Base-by-base conservation (phyloP, 2,797 vertebrate species). In the Clamator glandarius region DNA sequence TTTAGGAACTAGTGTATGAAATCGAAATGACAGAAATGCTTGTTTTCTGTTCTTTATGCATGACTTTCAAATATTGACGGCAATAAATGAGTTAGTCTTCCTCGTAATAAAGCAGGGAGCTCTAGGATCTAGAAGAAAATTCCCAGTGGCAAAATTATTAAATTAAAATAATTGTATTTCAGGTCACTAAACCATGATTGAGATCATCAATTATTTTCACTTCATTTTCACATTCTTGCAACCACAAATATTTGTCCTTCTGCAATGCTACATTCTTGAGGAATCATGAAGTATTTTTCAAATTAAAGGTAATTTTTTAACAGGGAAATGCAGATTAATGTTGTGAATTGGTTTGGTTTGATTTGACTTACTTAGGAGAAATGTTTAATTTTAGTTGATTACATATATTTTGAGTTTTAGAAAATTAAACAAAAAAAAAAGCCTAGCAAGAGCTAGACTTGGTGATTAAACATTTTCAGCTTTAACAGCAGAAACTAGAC, bases 401-500 rank as follows among this genome's bases (percentile, higher is more conserved):
- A 35, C 12, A 48, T 20, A 12, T 66, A 36, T 51, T 51, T 73
- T 0, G 12, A 86, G 21, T 13, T 70, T 62, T 25, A 74, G 76
- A 21, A 61, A 70, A 31, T 39, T 29, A 85, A 87, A 23, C 11
- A 58, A 84, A 78, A 19, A 88, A 64, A 89, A 92, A 69, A 70
- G 41, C 31, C 82, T 79, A 42, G 5, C 18, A 66, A 41, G 14
- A 93, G 11, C 7, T 59, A 83, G 67, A 70, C 15, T 57, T 68
- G 12, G 6, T 68, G 36, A 85, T 94, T 89, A 77, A 84, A 86
- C 84, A 33, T 36, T 25, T 70, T 79, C 50, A 44, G 15, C 28
- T 87, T 92, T 87, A 89, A 64, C 36, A 87, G 39, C 21, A 92
- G 61, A 94, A 90, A 64, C 7, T 90, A 90, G 17, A 72, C 18